Percentiles rank a stretch among this genome's conserved stretches.
Conservation (phyloP, 2,113 vertebrate genomes). For the Elephas maximus region DNA sequence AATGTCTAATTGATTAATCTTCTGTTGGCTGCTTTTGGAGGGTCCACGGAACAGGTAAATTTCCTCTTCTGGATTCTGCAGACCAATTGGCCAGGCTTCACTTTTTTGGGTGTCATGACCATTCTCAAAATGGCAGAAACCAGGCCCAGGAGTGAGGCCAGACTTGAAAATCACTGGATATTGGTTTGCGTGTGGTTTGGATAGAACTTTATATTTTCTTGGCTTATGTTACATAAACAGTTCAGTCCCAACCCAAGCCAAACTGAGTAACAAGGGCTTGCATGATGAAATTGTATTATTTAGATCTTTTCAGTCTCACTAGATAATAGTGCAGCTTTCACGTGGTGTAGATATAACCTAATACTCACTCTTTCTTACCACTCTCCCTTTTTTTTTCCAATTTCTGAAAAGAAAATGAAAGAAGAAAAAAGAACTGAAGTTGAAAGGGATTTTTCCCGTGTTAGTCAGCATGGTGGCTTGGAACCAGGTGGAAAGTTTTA, state of each 20-base stretch:
- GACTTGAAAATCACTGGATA: not conserved
- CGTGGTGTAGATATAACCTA: not conserved
- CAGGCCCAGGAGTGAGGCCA: not conserved
- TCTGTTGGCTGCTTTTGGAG: not conserved
- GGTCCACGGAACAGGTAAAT: not conserved
- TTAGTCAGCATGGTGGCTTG: not conserved
- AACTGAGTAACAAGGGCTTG: not conserved
- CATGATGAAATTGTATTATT: not conserved
- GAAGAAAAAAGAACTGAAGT: not conserved
- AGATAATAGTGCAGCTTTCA: not conserved
- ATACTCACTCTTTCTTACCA: not conserved
- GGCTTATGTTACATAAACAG: not conserved
- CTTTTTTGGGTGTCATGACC: not conserved
- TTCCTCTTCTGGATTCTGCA: not conserved
- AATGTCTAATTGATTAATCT: not conserved
- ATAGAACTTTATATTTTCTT: constrained; percentile 37
- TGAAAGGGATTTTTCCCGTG: not conserved
- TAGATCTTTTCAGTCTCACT: not conserved
- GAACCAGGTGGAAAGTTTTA: constrained; percentile 9
- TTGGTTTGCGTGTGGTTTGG: not conserved
- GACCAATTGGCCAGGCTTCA: not conserved
- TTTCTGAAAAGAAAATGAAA: not conserved
- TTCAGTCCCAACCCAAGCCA: not conserved
- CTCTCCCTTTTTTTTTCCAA: not conserved
- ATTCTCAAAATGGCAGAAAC: not conserved